Evolutionary conservation across 2,888 invertebrate genomes (phyloP).

Genomic region (Opisthograptis luteolata): DNA sequence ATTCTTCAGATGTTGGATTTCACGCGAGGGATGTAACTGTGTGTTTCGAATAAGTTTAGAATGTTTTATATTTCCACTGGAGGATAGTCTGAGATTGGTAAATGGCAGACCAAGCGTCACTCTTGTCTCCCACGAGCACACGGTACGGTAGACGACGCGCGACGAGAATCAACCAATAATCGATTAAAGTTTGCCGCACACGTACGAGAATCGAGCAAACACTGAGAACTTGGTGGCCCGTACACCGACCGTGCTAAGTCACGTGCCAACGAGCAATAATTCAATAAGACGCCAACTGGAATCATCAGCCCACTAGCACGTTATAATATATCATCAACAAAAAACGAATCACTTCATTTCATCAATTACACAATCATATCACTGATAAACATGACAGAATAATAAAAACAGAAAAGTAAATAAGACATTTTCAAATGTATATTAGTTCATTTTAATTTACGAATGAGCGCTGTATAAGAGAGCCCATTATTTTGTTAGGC

Average conservation of each 20-base stretch:
- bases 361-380: too few species aligned
- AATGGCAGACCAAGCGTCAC: conserved; percentile 22
- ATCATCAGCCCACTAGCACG: conserved; percentile 57
- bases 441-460: conserved; percentile 10
- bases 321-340: conserved; percentile 38
- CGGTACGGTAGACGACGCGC: conserved; percentile 46
- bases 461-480: conserved; percentile 30
- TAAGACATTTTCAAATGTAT: not conserved
- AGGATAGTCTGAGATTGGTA: conserved; percentile 24
- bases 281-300: conserved; percentile 69
- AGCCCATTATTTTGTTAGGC: conserved; percentile 33
- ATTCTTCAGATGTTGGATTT: conserved; percentile 45
- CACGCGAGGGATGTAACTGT: conserved; percentile 29
- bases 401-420: not conserved
- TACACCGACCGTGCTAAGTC: conserved; percentile 56
- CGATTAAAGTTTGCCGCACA: conserved; percentile 71
- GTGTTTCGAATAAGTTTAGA: conserved; percentile 11
- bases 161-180: conserved; percentile 67
- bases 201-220: conserved; percentile 70
- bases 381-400: too few species aligned
- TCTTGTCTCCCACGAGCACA: conserved; percentile 42
- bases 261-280: conserved; percentile 70
- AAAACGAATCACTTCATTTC: too few species aligned
- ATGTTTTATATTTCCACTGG: conserved; percentile 35
- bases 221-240: conserved; percentile 64